Evolutionary conservation across 2,113 vertebrate species (phyloP), one percentile per base, ranked within the genome.

Genomic region (Telmatochromis sp.): DNA sequence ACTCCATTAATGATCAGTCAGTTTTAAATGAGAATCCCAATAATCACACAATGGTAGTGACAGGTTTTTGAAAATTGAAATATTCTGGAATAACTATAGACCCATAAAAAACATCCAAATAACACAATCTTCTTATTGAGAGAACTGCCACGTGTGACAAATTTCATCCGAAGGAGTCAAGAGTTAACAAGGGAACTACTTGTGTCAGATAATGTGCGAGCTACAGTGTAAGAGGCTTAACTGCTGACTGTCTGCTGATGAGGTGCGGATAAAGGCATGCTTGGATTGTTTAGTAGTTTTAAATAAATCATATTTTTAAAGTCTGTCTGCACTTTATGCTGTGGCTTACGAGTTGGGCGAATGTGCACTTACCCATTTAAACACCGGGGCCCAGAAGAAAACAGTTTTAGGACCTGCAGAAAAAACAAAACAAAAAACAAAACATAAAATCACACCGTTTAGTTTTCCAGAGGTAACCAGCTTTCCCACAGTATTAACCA

Each of bases 381-480:
- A 99, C 96, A 99, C 2, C 28, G 99, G 99, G 87, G 99, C 98
- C 99, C 99, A 99, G 96, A 99, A 99, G 95, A 99, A 99, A 83
- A 99, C 98, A 7, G 99, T 99, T 95, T 95, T 98, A 65, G 99
- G 99, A 96, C 99, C 98, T 99, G 63, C 5, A 90, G 79, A 79
- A 17, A 49, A 83, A 91, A 83, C 85, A 87, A 5, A 60, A 83
- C 85, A 63, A 63, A 63, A 63, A 60, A 83, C 85, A 63, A 63
- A 47, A 49, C 42, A 10, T 4, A 78, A 49, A 23, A 31, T 33
- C 40, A 33, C 35, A 42, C 6, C 0, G 6, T 78, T 63, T 49
- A 35, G n/a, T 58, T 75, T 31, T 75, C 26, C 70, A 28, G 70
- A 49, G 42, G 23, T 31, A 49, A 19, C 8, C 40, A 28, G 42